Conservation (phyloP, 2,113 vertebrate species). For the Noturus placidus region DNA sequence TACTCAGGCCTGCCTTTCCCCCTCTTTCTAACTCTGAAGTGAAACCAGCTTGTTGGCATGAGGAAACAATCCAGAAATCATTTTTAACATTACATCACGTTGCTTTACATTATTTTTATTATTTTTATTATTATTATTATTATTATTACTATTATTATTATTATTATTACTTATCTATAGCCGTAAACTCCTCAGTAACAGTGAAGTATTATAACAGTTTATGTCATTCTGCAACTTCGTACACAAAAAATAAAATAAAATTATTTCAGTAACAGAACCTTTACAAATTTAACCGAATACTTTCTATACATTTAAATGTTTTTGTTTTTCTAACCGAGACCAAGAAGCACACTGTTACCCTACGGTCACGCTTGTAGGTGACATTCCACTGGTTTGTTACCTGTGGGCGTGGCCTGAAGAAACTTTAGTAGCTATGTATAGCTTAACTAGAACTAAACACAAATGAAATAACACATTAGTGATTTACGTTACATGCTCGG, state of each 20-base stretch:
- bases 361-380: background rate
- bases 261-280: background rate
- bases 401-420: background rate
- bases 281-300: background rate
- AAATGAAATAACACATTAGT: background rate
- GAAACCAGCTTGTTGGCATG: background rate
- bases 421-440: background rate
- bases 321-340: background rate
- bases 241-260: too few species aligned
- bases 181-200: background rate
- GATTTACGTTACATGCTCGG: background rate
- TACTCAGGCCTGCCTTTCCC: slow-evolving; percentile 43
- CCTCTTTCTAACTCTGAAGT: background rate
- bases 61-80: background rate
- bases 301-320: background rate
- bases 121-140: too few species aligned
- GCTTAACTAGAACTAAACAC: background rate
- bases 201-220: background rate
- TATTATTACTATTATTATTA: background rate
- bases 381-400: background rate
- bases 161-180: background rate
- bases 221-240: background rate
- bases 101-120: too few species aligned
- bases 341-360: background rate
- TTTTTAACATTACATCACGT: background rate